phyloP scores from a whole-genome alignment of 2,113 vertebrate species.

The Anser brachyrhynchus region DNA sequence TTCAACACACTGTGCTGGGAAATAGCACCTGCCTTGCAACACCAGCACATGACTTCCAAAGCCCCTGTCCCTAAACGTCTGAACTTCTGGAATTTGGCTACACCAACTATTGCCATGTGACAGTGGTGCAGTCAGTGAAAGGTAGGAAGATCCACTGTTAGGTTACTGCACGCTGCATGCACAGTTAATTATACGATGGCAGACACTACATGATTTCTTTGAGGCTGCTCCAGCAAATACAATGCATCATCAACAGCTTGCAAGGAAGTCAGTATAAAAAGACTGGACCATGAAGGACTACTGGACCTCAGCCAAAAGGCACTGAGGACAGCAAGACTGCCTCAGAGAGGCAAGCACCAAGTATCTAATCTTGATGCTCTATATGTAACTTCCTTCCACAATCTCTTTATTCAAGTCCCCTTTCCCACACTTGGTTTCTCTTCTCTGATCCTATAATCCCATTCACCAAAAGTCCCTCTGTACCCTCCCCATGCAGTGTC shows the following conservation, averaged over 20 bases:
- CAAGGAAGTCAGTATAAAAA: neutral
- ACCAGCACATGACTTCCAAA: rapidly evolving
- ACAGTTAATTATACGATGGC: neutral
- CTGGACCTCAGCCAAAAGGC: neutral
- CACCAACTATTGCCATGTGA: neutral
- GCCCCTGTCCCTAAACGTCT: neutral
- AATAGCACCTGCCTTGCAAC: neutral
- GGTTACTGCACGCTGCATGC: neutral
- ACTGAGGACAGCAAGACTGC: neutral
- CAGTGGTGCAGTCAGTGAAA: neutral
- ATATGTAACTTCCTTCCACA: neutral
- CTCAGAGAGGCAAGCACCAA: neutral
- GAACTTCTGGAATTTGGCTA: neutral
- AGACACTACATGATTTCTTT: neutral
- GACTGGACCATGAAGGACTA: neutral
- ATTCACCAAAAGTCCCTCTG: neutral
- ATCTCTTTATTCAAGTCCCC: neutral
- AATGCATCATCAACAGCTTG: neutral
- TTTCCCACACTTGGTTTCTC: neutral
- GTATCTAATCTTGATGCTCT: neutral
- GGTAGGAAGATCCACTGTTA: rapidly evolving
- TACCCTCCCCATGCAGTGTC: neutral
- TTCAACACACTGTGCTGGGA: neutral
- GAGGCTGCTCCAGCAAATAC: neutral
- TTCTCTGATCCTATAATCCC: neutral